Evolutionary conservation across 2,113 vertebrate genomes (phyloP).

Genomic region (Isurus oxyrinchus): DNA sequence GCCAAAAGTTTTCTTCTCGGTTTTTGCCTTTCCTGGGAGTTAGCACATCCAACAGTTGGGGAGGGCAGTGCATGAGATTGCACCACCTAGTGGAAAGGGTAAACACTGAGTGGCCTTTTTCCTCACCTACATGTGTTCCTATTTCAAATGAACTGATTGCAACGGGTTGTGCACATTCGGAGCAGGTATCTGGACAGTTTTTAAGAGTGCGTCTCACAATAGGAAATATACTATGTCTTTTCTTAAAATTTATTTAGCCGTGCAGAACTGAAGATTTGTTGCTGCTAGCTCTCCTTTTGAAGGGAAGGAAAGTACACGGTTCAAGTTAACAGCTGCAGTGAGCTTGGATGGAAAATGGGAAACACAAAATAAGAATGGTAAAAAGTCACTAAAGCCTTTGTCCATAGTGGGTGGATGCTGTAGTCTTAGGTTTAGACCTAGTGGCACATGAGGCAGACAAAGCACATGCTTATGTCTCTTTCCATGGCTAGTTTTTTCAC

Average conservation of each 20-base stretch:
- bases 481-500: too few relatives aligned
- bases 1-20: not conserved
- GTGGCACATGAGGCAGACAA: too few relatives aligned
- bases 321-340: not conserved
- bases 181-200: not conserved
- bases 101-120: not conserved
- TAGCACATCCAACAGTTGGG: not conserved
- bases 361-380: not conserved
- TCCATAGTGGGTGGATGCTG: not conserved
- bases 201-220: not conserved
- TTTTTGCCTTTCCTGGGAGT: not conserved
- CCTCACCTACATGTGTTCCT: not conserved
- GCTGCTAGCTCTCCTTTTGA: not conserved
- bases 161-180: not conserved
- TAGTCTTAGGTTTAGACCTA: not conserved
- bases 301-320: not conserved
- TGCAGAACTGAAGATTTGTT: not conserved
- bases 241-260: too few relatives aligned
- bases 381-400: not conserved
- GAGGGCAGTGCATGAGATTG: not conserved
- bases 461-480: too few relatives aligned
- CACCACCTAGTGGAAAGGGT: not conserved
- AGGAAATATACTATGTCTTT: not conserved
- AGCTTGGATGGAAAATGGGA: not conserved
- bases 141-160: not conserved